Base-by-base conservation (phyloP, 2,113 vertebrate species). In the Bufo bufo region DNA sequence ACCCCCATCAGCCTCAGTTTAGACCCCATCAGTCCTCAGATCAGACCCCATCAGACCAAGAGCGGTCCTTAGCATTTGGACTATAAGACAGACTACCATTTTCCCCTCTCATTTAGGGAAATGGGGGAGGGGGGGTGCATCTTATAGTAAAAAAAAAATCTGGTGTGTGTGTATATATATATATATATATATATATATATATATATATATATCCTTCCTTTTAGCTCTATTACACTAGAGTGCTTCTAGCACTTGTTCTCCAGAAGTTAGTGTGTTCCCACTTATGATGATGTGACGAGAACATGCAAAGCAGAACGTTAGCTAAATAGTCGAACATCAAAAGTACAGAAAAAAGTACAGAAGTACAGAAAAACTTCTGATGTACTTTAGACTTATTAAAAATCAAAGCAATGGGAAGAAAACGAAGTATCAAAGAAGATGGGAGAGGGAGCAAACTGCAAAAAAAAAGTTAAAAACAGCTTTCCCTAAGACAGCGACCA, bases 301-400 rank as follows among this genome's bases (percentile, higher is more conserved):
- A 14, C 33, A 43, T 45, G 33, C 33, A 45, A 11, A 74, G 43
- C 2, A 74, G 43, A 74, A 47, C 71, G 6, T 11, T 5, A 33
- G 66, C 33, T 4, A 17, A 14, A 45, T 74, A 45, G 43, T 47
- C 45, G 45, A 19, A 49, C 45, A 75, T 75, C 45, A 75, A 75
- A 19, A 49, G 72, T 49, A 9, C 72, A 75, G 49, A 72, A 75
- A 75, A 75, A 19, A 49, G 72, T 49, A 9, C 72, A 75, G 49
- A 72, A 75, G 49, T 75, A 75, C 45, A 49, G 19, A 75, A 17
- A 75, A 75, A 75, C 45, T 75, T 75, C 45, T 75, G 72, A 75
- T 49, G 72, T 75, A 75, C 45, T 75, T 75, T 47, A 49, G 14
- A 49, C 45, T 75, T 7, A 75, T 49, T 75, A 16, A 19, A 49